Percentiles rank a stretch among this genome's conserved stretches.
These are phyloP conservation scores for Channallabes apus DNA, from an alignment of 2,797 vertebrate species.

Conservation along the genomic window DNA sequence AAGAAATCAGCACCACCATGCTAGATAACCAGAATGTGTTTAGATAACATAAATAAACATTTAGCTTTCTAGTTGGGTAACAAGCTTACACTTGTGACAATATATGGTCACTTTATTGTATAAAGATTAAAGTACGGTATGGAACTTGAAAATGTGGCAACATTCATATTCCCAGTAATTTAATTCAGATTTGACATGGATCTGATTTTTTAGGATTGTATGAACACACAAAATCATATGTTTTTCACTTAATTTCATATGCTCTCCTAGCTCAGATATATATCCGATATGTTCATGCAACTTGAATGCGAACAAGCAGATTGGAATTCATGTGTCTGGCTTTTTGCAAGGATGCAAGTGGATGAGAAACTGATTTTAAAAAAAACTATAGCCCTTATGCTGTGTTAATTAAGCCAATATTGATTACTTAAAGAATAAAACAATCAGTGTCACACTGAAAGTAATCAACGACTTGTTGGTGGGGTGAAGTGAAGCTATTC, in stretches of 20 bases:
- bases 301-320: too few species aligned
- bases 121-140: not conserved
- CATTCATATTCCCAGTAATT: too few species aligned
- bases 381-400: not conserved
- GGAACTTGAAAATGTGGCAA: not conserved
- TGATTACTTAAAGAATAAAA: not conserved
- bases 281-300: too few species aligned
- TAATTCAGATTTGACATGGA: too few species aligned
- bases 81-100: not conserved
- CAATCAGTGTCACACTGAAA: not conserved
- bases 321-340: too few species aligned
- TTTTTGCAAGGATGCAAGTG: too few species aligned
- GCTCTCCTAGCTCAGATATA: too few species aligned
- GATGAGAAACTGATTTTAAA: not conserved
- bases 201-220: too few species aligned
- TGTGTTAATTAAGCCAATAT: not conserved
- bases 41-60: not conserved
- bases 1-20: not conserved
- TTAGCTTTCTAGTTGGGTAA: not conserved
- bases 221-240: too few species aligned
- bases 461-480: not conserved
- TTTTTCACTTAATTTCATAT: too few species aligned
- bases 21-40: not conserved
- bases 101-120: not conserved
- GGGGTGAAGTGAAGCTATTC: not conserved